A percentile compares a stretch with the other conserved stretches of the same genome.
Conservation (phyloP, 1,140 invertebrate species). For the Oncopodura yosiiana region DNA sequence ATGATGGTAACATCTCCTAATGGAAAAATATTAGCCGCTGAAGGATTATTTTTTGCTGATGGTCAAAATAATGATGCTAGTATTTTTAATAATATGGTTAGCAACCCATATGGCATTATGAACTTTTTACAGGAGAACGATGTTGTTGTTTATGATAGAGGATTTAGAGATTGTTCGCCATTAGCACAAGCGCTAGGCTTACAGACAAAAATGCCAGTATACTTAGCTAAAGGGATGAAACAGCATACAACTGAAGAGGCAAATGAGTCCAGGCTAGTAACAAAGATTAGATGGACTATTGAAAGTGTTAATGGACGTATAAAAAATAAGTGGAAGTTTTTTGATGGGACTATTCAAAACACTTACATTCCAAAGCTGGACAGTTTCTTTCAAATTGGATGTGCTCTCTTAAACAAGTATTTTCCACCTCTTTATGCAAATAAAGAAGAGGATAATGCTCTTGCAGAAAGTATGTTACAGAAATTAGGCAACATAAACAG, state of each 20-base stretch:
- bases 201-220: slow-evolving; percentile 36
- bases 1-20: slow-evolving; percentile 18
- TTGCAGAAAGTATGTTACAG: background rate
- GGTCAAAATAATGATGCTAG: slow-evolving; percentile 11
- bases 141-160: slow-evolving; percentile 36
- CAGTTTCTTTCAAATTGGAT: background rate
- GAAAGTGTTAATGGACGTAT: slow-evolving; percentile 37
- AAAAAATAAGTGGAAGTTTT: slow-evolving; percentile 20
- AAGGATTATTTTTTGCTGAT: slow-evolving; percentile 6
- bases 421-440: background rate
- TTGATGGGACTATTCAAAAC: background rate
- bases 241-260: slow-evolving; percentile 38
- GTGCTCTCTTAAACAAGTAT: slow-evolving; percentile 11
- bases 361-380: slow-evolving; percentile 3
- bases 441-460: background rate
- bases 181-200: slow-evolving; percentile 26
- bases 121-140: slow-evolving; percentile 9
- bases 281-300: slow-evolving; percentile 38
- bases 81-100: slow-evolving; percentile 17
- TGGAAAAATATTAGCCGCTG: slow-evolving; percentile 14
- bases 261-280: slow-evolving; percentile 38
- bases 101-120: too few relatives aligned
- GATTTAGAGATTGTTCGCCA: slow-evolving; percentile 35
- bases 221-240: slow-evolving; percentile 34
- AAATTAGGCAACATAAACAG: background rate